phyloP scores from a whole-genome alignment of 2,797 vertebrate species.

The Ataeniobius toweri region DNA sequence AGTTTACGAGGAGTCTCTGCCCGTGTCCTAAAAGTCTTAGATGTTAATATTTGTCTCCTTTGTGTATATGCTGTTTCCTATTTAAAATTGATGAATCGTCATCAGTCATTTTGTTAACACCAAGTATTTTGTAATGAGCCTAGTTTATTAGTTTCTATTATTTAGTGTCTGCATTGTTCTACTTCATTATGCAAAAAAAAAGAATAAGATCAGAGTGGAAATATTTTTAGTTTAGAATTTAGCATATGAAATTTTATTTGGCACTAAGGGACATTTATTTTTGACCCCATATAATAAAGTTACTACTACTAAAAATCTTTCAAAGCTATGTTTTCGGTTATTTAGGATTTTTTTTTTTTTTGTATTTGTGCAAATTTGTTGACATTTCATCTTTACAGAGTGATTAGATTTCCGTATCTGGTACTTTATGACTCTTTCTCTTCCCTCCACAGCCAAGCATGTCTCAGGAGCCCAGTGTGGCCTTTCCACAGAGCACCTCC shows the following conservation, averaged over 20 bases:
- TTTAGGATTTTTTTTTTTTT: not conserved
- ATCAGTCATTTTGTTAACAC: not conserved
- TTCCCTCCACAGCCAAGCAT: constrained; percentile 69
- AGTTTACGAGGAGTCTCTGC: not conserved
- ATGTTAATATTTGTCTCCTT: not conserved
- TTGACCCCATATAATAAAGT: not conserved
- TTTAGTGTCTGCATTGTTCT: not conserved
- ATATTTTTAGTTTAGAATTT: not conserved
- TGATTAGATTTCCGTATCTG: constrained; percentile 39
- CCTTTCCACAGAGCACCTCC: constrained; percentile 82
- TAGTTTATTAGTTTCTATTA: not conserved
- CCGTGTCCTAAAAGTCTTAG: not conserved
- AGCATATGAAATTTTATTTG: not conserved
- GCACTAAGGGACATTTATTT: not conserved
- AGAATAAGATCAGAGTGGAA: not conserved
- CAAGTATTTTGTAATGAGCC: not conserved
- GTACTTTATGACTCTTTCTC: constrained; percentile 42
- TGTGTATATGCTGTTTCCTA: not conserved
- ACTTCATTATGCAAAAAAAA: not conserved
- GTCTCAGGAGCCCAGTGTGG: constrained; percentile 81
- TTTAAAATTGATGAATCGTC: not conserved
- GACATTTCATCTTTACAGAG: not conserved
- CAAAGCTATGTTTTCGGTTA: not conserved
- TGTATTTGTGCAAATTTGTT: not conserved
- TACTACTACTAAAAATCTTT: not conserved